Base-by-base conservation (phyloP, 2,797 vertebrate genomes). In the Phataginus tetradactyla region DNA sequence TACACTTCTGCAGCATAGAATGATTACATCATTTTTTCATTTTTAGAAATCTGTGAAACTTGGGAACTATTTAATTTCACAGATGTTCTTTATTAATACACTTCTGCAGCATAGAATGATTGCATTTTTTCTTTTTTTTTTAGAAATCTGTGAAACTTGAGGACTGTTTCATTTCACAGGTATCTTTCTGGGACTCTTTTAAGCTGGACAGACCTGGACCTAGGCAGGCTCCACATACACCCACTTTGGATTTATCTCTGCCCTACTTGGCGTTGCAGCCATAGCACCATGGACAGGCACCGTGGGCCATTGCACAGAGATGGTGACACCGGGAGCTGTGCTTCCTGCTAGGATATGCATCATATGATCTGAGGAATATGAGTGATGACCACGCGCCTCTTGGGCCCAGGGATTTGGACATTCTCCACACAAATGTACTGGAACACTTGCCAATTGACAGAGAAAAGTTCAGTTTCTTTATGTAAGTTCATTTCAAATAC, bases 281-380 rank as follows among this genome's bases (percentile, higher is more conserved):
- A 69, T 37, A 68, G 42, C 13, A 64, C 86, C 61, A 21, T 78
- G 93, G 69, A 87, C 21, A 72, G 75, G 91, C 90, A 59, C 63
- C 23, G 0, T 29, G 85, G 97, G 92, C 91, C 96, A 97, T 15
- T 80, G 80, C 77, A 85, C 77, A 94, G 77, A 92, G 93, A 95
- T 55, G 95, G 90, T 95, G 87, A 90, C 77, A 95, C 53, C 84
- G 81, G 66, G 71, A 96, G 71, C 77, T 74, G 17, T 66, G 84
- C 32, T 71, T 84, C 45, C 75, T 91, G 66, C 94, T 79, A 95
- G 78, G 84, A 72, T 57, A 55, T 17, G 51, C 68, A 51, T 74
- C 90, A 64, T 23, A 90, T 75, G 55, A 39, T 75, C 14, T 2
- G 5, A 71, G 39, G 69, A 74, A 45, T 21, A 66, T 78, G 63